Evolutionary conservation across 2,797 vertebrate genomes (phyloP).

Genomic region (Craterocephalus amniculus): DNA sequence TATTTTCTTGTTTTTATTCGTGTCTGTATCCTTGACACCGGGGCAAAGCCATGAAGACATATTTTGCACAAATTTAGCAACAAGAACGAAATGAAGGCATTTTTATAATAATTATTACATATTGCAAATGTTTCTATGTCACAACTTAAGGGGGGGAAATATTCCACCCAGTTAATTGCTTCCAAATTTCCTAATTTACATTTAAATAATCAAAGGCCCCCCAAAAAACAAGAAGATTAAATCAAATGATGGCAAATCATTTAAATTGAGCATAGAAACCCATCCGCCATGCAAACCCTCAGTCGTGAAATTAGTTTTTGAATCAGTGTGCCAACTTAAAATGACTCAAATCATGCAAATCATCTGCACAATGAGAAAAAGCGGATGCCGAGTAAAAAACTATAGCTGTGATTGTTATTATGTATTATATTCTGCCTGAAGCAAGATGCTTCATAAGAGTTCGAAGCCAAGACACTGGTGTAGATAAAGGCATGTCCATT

Average conservation of each 20-base stretch:
- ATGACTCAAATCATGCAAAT: slow-evolving; percentile 1
- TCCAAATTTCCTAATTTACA: slow-evolving; percentile 23
- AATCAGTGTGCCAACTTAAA: neutral
- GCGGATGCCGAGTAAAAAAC: no score
- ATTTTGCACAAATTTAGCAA: neutral
- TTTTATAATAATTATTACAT: neutral
- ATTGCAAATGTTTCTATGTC: neutral
- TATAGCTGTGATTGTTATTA: no score
- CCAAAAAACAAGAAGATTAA: neutral
- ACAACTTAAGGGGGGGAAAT: neutral
- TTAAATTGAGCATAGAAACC: neutral
- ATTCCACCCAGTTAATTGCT: neutral
- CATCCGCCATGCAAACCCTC: neutral
- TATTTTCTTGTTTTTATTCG: neutral
- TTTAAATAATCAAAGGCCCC: neutral
- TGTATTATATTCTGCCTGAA: no score
- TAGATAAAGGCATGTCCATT: no score
- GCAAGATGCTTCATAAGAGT: no score
- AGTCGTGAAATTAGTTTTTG: neutral
- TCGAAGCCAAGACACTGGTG: no score
- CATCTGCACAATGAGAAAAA: no score
- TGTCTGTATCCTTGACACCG: neutral
- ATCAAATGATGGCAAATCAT: slow-evolving; percentile 8
- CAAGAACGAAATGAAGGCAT: neutral
- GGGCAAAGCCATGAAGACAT: neutral